Percentiles rank a stretch among this genome's conserved stretches.
Evolutionary conservation across 2,797 vertebrate species (phyloP).

Genomic region (Helarctos malayanus): DNA sequence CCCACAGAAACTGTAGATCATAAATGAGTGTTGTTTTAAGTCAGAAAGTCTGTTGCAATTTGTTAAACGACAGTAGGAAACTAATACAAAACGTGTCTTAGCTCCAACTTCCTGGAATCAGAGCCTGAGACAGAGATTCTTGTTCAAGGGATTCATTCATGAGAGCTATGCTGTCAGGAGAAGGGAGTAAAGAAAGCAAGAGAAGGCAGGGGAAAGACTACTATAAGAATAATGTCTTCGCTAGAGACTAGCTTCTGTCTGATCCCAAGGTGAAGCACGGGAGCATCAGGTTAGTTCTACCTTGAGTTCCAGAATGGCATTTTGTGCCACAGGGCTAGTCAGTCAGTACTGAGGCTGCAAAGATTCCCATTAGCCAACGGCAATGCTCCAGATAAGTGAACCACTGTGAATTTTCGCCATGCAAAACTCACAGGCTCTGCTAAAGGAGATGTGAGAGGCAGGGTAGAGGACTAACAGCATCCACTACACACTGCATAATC

Average conservation of each 20-base stretch:
- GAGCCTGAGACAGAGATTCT: neutral
- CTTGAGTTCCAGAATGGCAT: neutral
- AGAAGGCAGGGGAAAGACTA: neutral
- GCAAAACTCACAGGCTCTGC: slow-evolving; percentile 20
- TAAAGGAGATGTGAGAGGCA: neutral
- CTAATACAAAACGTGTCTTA: neutral
- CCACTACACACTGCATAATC: neutral
- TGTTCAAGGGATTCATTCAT: neutral
- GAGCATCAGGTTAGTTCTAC: neutral
- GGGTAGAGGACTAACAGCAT: neutral
- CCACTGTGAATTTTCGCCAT: neutral
- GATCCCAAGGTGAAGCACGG: neutral
- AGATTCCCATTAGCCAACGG: neutral
- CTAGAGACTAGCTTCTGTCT: neutral
- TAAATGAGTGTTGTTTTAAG: neutral
- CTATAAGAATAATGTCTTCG: neutral
- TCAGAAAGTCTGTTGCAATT: neutral
- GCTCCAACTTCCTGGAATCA: neutral
- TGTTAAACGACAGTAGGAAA: neutral
- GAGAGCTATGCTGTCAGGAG: neutral
- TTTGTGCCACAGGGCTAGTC: neutral
- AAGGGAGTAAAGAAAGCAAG: neutral
- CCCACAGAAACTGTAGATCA: neutral
- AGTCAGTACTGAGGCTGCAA: neutral
- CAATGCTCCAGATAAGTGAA: neutral